Base-by-base conservation (phyloP, 2,888 invertebrate species). In the Melipona bicolor region DNA sequence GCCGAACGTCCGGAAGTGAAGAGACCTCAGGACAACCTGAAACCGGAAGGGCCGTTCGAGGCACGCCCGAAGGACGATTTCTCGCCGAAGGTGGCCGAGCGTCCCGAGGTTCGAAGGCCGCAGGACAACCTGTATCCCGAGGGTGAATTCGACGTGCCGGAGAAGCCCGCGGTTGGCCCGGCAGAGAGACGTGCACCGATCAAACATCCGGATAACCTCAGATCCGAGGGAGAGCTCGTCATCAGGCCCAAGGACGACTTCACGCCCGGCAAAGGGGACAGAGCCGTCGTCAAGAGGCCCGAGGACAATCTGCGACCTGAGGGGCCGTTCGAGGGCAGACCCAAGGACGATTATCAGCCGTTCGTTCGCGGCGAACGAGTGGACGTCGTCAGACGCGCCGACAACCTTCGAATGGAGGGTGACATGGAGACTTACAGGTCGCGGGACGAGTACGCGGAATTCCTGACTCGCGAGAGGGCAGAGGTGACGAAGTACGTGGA, bases 401-500 rank as follows among this genome's bases (percentile, higher is more conserved):
- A 95, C 83, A 95, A 95, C 86, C 88, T 95, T 2, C 90, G 90
- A 52, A 94, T 95, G 84, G 95, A 95, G 89, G 95, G 95, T 13
- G 93, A 95, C 19, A 95, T 95, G 78, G 95, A 95, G 88, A 92
- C 94, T 17, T 95, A 94, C 88, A 95, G 95, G 72, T 95, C 95
- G 54, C 95, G 96, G 74, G 96, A 96, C 88, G 96, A 96, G 90
- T 96, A 95, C 87, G 95, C 95, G 75, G 95, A 95, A 27, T 95
- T 96, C 65, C 95, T 95, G 77, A 95, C 94, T 86, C 95, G 95
- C 76, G 95, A 96, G 93, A 92, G 95, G 71, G 95, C 96, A 2
- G 96, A 96, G 82, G 93, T 96, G 15, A 95, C 96, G 0, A 96
- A 94, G 91, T 96, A 96, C 87, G 95, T 96, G 92, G 97, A 97